A percentile compares a stretch with the other conserved stretches of the same genome.
Evolutionary conservation across 2,113 vertebrate species (phyloP).

Genomic region (Mobula hypostoma): DNA sequence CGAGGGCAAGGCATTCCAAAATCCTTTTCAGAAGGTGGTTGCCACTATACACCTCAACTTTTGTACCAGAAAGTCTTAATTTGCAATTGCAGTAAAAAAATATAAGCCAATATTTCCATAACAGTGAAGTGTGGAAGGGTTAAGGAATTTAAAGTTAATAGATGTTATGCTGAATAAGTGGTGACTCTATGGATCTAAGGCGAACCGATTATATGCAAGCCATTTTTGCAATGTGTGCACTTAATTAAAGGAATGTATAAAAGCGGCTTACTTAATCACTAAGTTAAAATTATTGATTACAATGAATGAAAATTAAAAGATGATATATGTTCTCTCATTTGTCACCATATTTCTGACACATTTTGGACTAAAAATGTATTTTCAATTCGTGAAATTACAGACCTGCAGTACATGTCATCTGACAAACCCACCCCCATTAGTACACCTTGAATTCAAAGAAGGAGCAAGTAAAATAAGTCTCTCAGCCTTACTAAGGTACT

Average conservation of each 20-base stretch:
- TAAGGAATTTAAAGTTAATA: background rate
- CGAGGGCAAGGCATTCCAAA: background rate
- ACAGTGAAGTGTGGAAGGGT: background rate
- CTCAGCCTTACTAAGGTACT: background rate
- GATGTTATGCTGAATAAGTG: background rate
- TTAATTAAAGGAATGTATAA: constrained; percentile 23
- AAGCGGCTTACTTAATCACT: constrained; percentile 14
- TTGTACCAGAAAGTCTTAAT: background rate
- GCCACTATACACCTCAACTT: background rate
- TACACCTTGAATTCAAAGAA: background rate
- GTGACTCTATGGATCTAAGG: background rate
- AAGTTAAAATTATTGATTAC: constrained; percentile 25
- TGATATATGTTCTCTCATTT: constrained; percentile 4
- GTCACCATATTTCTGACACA: background rate
- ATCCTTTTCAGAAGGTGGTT: background rate
- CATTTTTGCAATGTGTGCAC: constrained; percentile 22
- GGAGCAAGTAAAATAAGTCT: background rate
- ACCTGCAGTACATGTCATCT: background rate
- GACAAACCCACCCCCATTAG: background rate
- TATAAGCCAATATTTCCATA: background rate
- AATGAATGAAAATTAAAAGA: background rate
- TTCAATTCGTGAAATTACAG: background rate
- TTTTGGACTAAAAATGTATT: constrained; percentile 19
- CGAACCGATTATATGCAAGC: background rate
- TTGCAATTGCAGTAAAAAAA: background rate